Evolutionary conservation across 2,797 vertebrate genomes (phyloP).

Genomic region (Lepilemur ruficaudatus): DNA sequence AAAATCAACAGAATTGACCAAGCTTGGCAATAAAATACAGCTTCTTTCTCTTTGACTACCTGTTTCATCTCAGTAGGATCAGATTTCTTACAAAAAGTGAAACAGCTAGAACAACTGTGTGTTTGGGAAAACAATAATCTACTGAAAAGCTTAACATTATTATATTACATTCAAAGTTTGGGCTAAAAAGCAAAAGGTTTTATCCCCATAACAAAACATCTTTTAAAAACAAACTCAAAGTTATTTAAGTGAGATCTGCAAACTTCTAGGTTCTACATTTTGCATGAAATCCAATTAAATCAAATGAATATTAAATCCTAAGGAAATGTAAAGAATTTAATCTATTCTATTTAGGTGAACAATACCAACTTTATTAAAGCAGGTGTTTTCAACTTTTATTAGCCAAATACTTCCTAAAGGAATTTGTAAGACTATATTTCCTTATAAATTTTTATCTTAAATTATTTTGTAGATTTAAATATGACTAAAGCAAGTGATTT

Average conservation of each 20-base stretch:
- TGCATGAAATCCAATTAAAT: constrained; percentile 62
- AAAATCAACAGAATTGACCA: background rate
- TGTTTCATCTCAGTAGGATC: background rate
- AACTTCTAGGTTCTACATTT: constrained; percentile 2
- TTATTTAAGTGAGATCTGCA: constrained; percentile 64
- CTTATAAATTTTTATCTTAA: background rate
- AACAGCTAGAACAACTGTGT: background rate
- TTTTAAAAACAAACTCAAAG: constrained; percentile 42
- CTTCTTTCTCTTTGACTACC: background rate
- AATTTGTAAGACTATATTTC: constrained; percentile 5
- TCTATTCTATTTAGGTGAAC: constrained; percentile 25
- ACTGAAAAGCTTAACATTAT: constrained; percentile 23
- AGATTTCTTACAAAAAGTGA: background rate
- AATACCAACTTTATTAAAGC: constrained; percentile 35
- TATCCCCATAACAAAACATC: background rate
- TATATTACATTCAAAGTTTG: background rate
- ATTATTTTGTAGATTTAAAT: constrained; percentile 16
- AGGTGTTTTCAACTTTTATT: background rate
- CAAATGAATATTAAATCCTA: constrained; percentile 59
- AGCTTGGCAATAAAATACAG: background rate
- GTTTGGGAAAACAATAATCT: background rate
- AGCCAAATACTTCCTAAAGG: background rate
- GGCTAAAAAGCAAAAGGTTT: background rate
- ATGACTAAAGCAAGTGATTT: background rate
- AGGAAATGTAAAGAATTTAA: constrained; percentile 45